Evolutionary conservation across 1,140 invertebrate species (phyloP).

Genomic region (Pogonomyrmex californicus): DNA sequence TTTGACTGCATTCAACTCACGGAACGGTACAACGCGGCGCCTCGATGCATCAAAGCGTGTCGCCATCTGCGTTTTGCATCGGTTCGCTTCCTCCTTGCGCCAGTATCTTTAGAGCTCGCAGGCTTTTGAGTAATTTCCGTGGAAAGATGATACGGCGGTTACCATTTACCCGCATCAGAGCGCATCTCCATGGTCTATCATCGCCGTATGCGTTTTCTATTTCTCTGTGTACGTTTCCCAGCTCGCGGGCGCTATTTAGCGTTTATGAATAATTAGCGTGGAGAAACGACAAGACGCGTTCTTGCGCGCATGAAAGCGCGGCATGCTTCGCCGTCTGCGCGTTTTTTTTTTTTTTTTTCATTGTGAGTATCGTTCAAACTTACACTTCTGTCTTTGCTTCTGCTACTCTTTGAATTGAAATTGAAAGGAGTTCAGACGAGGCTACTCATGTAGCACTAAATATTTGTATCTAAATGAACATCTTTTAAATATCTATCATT

Average conservation of each 20-base stretch:
- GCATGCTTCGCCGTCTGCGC: neutral
- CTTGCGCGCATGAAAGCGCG: constrained; percentile 20
- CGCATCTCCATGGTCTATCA: constrained; percentile 34
- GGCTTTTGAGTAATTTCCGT: constrained; percentile 65
- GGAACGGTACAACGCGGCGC: neutral
- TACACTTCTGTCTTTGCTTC: neutral
- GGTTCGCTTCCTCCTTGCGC: neutral
- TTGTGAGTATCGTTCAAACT: neutral
- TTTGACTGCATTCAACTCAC: neutral
- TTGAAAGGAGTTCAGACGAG: neutral
- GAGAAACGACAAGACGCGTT: constrained; percentile 42
- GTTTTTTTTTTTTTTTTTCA: neutral
- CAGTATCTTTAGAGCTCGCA: constrained; percentile 26
- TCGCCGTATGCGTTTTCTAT: constrained; percentile 51
- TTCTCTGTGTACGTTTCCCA: constrained; percentile 11
- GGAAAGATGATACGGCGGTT: constrained; percentile 57
- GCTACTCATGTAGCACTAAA: neutral
- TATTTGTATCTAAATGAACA: neutral
- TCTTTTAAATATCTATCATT: neutral
- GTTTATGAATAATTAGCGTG: constrained; percentile 47
- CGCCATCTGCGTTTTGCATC: constrained; percentile 21
- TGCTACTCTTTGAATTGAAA: neutral
- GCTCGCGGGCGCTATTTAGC: constrained; percentile 23
- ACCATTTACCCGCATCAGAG: constrained; percentile 24
- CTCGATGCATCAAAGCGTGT: constrained; percentile 9